phyloP scores from a whole-genome alignment of 2,888 invertebrate species.

The Rotaria sp. region DNA sequence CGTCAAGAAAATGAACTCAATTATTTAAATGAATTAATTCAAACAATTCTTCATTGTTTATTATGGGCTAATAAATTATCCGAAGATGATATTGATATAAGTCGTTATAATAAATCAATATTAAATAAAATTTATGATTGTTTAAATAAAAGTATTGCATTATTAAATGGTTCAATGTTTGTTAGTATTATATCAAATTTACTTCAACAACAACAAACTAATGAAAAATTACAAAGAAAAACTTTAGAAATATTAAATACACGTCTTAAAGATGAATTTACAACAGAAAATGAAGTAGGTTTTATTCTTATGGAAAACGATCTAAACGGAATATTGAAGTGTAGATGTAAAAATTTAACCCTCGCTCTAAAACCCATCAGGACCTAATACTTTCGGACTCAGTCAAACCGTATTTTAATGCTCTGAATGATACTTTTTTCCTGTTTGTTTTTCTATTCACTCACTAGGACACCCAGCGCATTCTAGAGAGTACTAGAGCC shows the following conservation, averaged over 20 bases:
- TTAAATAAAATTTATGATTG: background rate
- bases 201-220: conserved; percentile 26
- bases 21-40: conserved; percentile 12
- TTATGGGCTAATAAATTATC: conserved; percentile 24
- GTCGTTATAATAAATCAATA: conserved; percentile 5
- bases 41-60: conserved; percentile 8
- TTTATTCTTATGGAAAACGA: too few species aligned
- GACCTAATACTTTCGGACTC: too few species aligned
- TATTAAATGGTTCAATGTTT: conserved; percentile 28
- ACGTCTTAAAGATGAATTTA: background rate
- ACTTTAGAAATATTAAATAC: background rate
- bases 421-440: too few species aligned
- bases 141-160: background rate
- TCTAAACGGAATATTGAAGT: too few species aligned
- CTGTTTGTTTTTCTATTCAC: too few species aligned
- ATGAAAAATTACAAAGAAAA: conserved; percentile 23
- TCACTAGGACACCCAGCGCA: too few species aligned
- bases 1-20: background rate
- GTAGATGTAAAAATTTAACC: too few species aligned
- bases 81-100: conserved; percentile 10
- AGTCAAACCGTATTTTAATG: too few species aligned
- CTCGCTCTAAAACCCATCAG: too few species aligned
- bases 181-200: background rate
- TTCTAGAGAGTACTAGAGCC: too few species aligned
- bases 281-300: conserved; percentile 45